Base-by-base conservation (phyloP, 2,797 vertebrate genomes). In the Sebastes diploproa region DNA sequence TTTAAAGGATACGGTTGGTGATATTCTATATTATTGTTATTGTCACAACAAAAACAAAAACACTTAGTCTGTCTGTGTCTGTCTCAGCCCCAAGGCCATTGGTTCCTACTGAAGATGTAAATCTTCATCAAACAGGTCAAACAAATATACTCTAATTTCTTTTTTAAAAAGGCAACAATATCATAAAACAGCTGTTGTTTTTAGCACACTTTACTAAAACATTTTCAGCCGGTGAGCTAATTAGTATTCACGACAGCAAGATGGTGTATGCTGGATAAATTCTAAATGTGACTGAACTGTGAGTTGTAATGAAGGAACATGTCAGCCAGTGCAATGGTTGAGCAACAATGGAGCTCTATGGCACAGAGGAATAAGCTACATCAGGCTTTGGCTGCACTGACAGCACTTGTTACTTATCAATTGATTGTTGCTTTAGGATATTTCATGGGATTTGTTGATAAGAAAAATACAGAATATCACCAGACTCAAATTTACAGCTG, bases 61-160 rank as follows among this genome's bases (percentile, higher is more conserved):
- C 22, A 23, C 22, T 23, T 23, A 23, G 22, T 23, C 18, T 61
- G 16, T 61, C 10, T 64, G 7, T 42, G 34, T 8, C 23, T 54
- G 52, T 66, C 63, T 66, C 38, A 50, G 38, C 8, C 63, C 23
- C 8, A 18, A 42, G 14, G n/a, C 2, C 5, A 46, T 18, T 46
- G 14, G 34, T 65, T 18, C 36, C 36, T 27, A 46, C 14, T 65
- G 63, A 27, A 6, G n/a, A 65, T 42, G 4, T 18, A 18, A 38
- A 14, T 25, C 34, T 36, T 42, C 0, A 30, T 7, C 0, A 62
- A 38, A 63, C 12, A 63, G 13, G 22, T 60, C 9, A 34, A 11
- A 0, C 18, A 66, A n/a, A 66, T 66, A 29, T 29, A 20, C 38
- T 46, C 0, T 1, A 5, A 5, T 4, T n/a, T 14, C 0, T 4